Conservation (phyloP, 1,140 invertebrate species). For the Saccostrea echinata region DNA sequence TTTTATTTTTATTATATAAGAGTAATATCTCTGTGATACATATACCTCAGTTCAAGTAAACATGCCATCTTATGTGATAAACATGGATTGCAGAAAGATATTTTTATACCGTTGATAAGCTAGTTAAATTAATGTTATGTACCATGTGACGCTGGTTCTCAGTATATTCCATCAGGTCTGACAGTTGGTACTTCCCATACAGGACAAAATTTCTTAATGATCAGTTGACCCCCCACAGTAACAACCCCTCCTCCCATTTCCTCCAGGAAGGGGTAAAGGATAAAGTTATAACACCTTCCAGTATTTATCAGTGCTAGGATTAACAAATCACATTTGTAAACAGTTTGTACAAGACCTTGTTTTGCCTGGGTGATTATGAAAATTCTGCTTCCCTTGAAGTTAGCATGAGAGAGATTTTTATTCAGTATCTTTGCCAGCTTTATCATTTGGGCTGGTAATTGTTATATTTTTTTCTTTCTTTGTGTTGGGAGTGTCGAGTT, state of each 20-base stretch:
- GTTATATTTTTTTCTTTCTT: background rate
- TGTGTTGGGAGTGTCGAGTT: slow-evolving; percentile 24
- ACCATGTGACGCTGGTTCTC: background rate
- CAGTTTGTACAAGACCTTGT: background rate
- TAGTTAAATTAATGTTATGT: background rate
- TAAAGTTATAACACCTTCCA: background rate
- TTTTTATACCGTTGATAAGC: slow-evolving; percentile 1
- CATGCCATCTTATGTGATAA: background rate
- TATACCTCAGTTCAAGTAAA: background rate
- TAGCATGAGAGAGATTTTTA: background rate
- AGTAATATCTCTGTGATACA: too few relatives aligned
- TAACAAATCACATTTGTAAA: background rate
- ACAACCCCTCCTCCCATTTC: background rate
- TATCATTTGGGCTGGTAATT: background rate
- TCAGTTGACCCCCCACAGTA: background rate
- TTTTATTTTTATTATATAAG: too few relatives aligned
- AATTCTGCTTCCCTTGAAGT: background rate
- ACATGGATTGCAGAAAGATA: background rate
- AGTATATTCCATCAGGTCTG: background rate
- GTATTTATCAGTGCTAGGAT: background rate
- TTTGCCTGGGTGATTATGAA: slow-evolving; percentile 9
- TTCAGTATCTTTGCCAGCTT: background rate
- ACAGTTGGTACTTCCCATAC: background rate
- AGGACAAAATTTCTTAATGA: background rate
- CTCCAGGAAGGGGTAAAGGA: background rate